A percentile compares a stretch with the other conserved stretches of the same genome.
These are phyloP conservation scores for Polyploca ridens DNA, from an alignment of 2,888 invertebrate species.

Conservation along the genomic window DNA sequence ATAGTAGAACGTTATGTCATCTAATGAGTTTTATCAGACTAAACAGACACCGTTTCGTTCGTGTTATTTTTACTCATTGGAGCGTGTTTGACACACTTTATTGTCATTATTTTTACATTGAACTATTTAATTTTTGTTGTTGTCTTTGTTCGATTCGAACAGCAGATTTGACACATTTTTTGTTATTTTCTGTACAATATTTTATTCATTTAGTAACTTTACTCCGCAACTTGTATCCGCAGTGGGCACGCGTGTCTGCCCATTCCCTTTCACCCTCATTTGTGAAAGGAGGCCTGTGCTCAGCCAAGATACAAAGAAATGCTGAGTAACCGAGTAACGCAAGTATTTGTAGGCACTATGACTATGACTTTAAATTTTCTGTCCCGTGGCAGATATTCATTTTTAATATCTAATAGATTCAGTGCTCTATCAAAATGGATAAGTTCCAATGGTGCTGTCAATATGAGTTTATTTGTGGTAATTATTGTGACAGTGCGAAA, in stretches of 20 bases:
- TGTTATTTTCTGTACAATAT: neutral
- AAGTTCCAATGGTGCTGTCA: slow-evolving; percentile 55
- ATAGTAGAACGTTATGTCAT: too few relatives aligned
- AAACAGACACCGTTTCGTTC: neutral
- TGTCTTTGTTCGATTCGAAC: neutral
- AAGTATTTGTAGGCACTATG: too few relatives aligned
- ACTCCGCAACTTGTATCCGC: too few relatives aligned
- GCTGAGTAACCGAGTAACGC: too few relatives aligned
- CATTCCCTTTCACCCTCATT: too few relatives aligned
- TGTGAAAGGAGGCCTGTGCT: too few relatives aligned
- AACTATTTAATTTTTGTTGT: neutral
- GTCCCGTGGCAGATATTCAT: neutral
- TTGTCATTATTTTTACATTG: neutral
- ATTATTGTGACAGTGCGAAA: slow-evolving; percentile 67
- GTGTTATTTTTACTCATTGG: neutral
- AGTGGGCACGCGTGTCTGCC: too few relatives aligned
- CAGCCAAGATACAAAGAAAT: too few relatives aligned
- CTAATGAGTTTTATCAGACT: neutral
- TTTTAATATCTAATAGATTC: slow-evolving; percentile 17
- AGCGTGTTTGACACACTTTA: neutral
- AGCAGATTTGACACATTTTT: neutral
- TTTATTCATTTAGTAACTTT: too few relatives aligned
- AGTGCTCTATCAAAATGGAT: slow-evolving; percentile 31
- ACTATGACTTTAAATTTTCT: too few relatives aligned
- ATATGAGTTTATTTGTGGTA: slow-evolving; percentile 59